Evolutionary conservation across 2,888 invertebrate species (phyloP).

Genomic region (Acronicta aceris): DNA sequence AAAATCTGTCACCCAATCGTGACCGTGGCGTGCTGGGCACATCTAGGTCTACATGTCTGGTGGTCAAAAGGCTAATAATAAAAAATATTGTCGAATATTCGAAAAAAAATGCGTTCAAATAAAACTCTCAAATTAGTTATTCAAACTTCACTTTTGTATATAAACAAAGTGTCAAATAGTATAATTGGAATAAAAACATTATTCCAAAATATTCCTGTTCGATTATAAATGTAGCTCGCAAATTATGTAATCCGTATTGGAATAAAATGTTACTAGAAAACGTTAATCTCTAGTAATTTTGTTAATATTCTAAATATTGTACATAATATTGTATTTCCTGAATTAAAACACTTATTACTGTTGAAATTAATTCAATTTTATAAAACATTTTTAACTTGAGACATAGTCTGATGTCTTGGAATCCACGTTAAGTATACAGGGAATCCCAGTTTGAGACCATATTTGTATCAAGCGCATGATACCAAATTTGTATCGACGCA

Average conservation of each 20-base stretch:
- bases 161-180: too few species aligned
- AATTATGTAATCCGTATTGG: slow-evolving; percentile 14
- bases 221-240: slow-evolving; percentile 1
- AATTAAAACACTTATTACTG: slow-evolving; percentile 15
- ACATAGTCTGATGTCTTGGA: not conserved
- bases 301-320: slow-evolving; percentile 10
- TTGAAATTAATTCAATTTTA: slow-evolving; percentile 5
- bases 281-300: not conserved
- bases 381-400: not conserved
- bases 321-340: slow-evolving; percentile 17
- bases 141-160: too few species aligned
- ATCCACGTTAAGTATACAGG: slow-evolving; percentile 17
- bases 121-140: not conserved
- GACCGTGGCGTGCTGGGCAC: too few species aligned
- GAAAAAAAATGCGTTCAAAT: not conserved
- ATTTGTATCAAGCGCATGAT: not conserved
- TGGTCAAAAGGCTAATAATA: too few species aligned
- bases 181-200: not conserved
- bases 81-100: not conserved
- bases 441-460: slow-evolving; percentile 3
- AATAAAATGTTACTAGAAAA: slow-evolving; percentile 1
- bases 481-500: slow-evolving; percentile 14
- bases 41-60: too few species aligned
- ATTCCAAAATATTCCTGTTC: not conserved
- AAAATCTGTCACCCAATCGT: too few species aligned